Base-by-base conservation (phyloP, 2,797 vertebrate genomes). In the Platalea minor region DNA sequence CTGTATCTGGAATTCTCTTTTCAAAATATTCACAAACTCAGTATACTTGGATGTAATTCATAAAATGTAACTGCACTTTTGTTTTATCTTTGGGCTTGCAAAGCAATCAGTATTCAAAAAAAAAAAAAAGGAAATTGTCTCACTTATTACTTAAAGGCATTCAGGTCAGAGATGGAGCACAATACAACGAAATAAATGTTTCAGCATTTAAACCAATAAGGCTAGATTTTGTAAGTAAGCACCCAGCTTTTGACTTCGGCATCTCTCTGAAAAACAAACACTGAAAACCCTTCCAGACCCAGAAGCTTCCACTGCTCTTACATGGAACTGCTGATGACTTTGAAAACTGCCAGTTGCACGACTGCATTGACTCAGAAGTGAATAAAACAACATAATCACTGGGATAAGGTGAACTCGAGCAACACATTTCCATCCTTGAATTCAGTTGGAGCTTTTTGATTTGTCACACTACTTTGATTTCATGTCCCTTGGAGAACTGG, bases 201-300 rank as follows among this genome's bases (percentile, higher is more conserved):
- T 90, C 76, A 90, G 69, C 76, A 86, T 84, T 94, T 93, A 51
- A 89, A 94, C 96, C 73, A 91, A 24, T 54, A 88, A 33, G 35
- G 59, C 53, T 75, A 77, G 74, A 70, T 87, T 95, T 91, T 75
- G 19, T 74, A 85, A 83, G 29, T 24, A 76, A 85, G 17, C 9
- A 1, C 6, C 7, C 77, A 88, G 68, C 61, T 93, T 94, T 90
- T 91, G 24, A 61, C 60, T 93, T 85, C 10, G 1, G 39, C 72
- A 61, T 54, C 70, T 67, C 39, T 79, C 63, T 93, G 54, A 87
- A 89, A 91, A 89, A 53, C 61, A 82, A 39, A 51, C 70, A 65
- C 1, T 20, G 45, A 87, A 94, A 91, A 33, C n/a, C 23, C 25
- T 65, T 75, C 45, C 14, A 75, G 43, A 70, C 46, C 37, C 57